These are phyloP conservation scores for Tupiocoris notatus DNA, from an alignment of 2,888 invertebrate species.

Conservation along the genomic window DNA sequence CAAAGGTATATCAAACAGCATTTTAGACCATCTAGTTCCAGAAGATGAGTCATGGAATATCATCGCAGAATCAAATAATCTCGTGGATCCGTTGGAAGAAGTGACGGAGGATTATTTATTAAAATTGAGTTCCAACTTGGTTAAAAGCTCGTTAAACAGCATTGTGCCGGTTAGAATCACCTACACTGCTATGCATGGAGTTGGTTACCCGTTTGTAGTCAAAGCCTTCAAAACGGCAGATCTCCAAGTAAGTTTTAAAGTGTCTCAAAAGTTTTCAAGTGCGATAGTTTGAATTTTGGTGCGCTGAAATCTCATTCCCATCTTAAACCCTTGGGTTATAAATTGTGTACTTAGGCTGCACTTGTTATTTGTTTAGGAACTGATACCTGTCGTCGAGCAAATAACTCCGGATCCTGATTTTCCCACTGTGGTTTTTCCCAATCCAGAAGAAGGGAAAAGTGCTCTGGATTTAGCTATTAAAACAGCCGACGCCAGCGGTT, in stretches of 20 bases:
- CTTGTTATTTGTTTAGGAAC: too few species aligned
- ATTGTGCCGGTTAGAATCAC: slow-evolving; percentile 66
- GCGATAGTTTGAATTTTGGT: too few species aligned
- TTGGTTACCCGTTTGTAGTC: slow-evolving; percentile 77
- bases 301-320: too few species aligned
- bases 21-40: slow-evolving; percentile 75
- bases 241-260: slow-evolving; percentile 63
- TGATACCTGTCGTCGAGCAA: slow-evolving; percentile 70
- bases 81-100: slow-evolving; percentile 68
- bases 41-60: slow-evolving; percentile 72
- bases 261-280: too few species aligned
- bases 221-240: slow-evolving; percentile 72
- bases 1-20: slow-evolving; percentile 75
- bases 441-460: slow-evolving; percentile 93
- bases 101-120: slow-evolving; percentile 67
- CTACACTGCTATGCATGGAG: slow-evolving; percentile 98
- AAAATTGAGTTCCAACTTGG: slow-evolving; percentile 59
- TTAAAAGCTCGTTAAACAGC: slow-evolving; percentile 60
- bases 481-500: slow-evolving; percentile 70
- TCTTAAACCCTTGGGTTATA: too few species aligned
- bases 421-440: slow-evolving; percentile 94
- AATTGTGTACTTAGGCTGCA: too few species aligned
- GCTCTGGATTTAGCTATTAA: slow-evolving; percentile 72
- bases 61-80: slow-evolving; percentile 24
- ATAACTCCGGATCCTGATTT: slow-evolving; percentile 93